These are phyloP conservation scores for Hystrix brachyura DNA, from an alignment of 2,113 vertebrate genomes.

Conservation along the genomic window DNA sequence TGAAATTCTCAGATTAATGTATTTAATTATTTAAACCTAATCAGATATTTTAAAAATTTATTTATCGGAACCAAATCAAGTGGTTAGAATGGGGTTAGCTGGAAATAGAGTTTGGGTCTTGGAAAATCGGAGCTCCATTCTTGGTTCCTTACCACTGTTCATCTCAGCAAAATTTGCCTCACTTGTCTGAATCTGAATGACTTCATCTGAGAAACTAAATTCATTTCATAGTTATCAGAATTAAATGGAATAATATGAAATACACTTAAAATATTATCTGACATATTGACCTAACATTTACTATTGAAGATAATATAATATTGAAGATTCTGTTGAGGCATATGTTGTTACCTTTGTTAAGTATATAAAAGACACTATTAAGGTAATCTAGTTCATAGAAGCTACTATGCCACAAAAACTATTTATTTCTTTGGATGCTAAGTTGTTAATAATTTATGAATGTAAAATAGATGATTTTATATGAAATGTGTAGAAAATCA, in stretches of 20 bases:
- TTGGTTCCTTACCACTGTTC: not conserved
- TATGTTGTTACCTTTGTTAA: constrained; percentile 26
- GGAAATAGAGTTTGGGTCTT: not conserved
- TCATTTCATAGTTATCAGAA: not conserved
- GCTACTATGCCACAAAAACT: not conserved
- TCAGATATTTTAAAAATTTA: not conserved
- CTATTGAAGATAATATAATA: not conserved
- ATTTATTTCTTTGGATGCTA: not conserved
- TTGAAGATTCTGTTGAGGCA: not conserved
- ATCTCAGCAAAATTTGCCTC: not conserved
- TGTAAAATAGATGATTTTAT: not conserved
- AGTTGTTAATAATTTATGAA: not conserved
- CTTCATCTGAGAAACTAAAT: not conserved
- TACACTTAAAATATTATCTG: not conserved
- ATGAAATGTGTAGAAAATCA: not conserved
- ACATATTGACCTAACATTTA: not conserved
- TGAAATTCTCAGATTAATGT: not conserved
- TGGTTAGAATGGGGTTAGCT: not conserved
- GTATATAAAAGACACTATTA: not conserved
- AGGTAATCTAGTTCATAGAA: not conserved
- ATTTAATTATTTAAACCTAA: constrained; percentile 3
- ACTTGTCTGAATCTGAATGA: not conserved
- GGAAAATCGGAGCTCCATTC: not conserved
- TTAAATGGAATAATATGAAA: constrained; percentile 26
- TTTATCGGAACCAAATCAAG: not conserved